Conservation (phyloP, 2,797 vertebrate genomes). For the Eleutherodactylus coqui region DNA sequence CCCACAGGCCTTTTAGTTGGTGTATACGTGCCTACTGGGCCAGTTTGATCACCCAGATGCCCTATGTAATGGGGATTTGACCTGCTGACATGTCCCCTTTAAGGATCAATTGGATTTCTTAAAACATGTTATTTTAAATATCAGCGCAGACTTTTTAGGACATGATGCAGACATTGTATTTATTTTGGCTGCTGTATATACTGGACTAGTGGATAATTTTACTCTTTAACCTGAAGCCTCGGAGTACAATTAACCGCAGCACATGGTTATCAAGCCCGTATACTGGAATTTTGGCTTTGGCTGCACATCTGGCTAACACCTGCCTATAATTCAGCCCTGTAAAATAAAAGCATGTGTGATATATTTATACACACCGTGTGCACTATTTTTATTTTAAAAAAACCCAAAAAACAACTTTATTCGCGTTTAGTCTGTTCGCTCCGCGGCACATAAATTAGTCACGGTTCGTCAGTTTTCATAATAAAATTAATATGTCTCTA, state of each 20-base stretch:
- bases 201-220: background rate
- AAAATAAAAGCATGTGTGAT: background rate
- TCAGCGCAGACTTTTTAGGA: background rate
- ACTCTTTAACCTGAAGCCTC: background rate
- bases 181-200: slow-evolving; percentile 3
- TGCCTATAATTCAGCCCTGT: slow-evolving; percentile 2
- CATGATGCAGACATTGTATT: background rate
- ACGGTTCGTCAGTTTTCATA: slow-evolving; percentile 30
- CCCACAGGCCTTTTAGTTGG: too few species aligned
- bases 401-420: slow-evolving; percentile 53
- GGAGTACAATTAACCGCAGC: background rate
- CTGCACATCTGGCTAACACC: slow-evolving; percentile 41
- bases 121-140: background rate
- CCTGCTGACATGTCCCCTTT: background rate
- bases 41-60: background rate
- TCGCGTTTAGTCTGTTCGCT: slow-evolving; percentile 1
- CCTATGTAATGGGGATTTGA: background rate
- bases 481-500: slow-evolving; percentile 35
- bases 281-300: slow-evolving; percentile 10
- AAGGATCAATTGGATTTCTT: background rate
- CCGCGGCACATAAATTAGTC: slow-evolving; percentile 41
- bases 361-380: slow-evolving; percentile 2
- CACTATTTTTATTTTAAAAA: background rate
- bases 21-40: background rate
- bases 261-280: slow-evolving; percentile 20